A percentile compares a stretch with the other conserved stretches of the same genome.
phyloP scores from a whole-genome alignment of 2,113 vertebrate species.

The Centropristis striata region DNA sequence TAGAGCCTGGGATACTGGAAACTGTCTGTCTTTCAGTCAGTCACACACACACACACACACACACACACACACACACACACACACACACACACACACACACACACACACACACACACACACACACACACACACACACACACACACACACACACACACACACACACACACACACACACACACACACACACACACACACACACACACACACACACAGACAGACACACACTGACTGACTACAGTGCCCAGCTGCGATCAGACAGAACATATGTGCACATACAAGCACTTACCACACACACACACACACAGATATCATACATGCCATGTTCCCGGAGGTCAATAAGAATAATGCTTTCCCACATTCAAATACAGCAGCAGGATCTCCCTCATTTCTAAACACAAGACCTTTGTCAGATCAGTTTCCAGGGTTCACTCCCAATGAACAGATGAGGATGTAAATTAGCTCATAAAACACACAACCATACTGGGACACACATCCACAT shows the following conservation, averaged over 20 bases:
- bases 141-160: too few species aligned
- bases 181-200: too few species aligned
- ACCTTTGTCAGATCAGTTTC: conserved; percentile 4
- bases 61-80: too few species aligned
- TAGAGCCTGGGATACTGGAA: conserved; percentile 56
- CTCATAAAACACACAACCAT: conserved; percentile 29
- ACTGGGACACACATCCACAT: conserved; percentile 20
- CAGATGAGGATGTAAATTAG: conserved; percentile 34
- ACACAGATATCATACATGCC: not conserved
- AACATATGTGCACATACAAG: conserved; percentile 2
- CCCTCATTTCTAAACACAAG: not conserved
- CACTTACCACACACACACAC: not conserved
- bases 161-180: too few species aligned
- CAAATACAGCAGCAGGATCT: not conserved
- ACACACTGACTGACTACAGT: not conserved
- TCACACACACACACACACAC: too few species aligned
- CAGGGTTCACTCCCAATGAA: conserved; percentile 1
- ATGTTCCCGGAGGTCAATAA: not conserved
- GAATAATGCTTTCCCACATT: not conserved
- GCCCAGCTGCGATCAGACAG: not conserved
- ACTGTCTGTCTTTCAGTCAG: conserved; percentile 44
- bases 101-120: too few species aligned
- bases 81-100: too few species aligned
- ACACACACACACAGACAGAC: too few species aligned
- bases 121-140: too few species aligned